These are phyloP conservation scores for Lycocerus yunnanus DNA, from an alignment of 2,888 invertebrate genomes.

Conservation along the genomic window DNA sequence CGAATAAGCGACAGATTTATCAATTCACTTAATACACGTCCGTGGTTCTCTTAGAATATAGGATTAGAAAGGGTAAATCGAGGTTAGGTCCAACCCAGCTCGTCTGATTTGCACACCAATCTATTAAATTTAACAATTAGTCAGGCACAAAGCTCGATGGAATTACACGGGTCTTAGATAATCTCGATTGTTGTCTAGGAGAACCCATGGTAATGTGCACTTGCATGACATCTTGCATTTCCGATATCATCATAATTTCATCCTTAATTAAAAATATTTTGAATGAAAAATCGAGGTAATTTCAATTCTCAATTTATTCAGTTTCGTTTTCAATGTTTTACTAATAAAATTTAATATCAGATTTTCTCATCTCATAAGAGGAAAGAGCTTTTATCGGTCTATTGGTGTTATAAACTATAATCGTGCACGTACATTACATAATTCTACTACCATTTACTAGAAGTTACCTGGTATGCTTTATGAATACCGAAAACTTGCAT, in stretches of 20 bases:
- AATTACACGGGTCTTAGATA: constrained; percentile 40
- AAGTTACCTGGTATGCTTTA: constrained; percentile 35
- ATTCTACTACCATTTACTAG: constrained; percentile 32
- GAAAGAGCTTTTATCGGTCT: neutral
- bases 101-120: constrained; percentile 43
- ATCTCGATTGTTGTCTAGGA: constrained; percentile 31
- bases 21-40: constrained; percentile 18
- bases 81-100: constrained; percentile 33
- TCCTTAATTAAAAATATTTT: neutral
- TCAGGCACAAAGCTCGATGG: constrained; percentile 41
- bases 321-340: neutral
- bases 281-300: neutral
- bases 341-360: constrained; percentile 2
- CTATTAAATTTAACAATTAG: constrained; percentile 48
- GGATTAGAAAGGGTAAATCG: constrained; percentile 22
- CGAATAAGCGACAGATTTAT: constrained; percentile 17
- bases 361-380: neutral
- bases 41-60: constrained; percentile 23
- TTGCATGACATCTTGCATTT: constrained; percentile 25
- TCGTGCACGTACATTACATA: constrained; percentile 39
- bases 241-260: constrained; percentile 10
- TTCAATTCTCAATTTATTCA: neutral
- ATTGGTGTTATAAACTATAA: constrained; percentile 33
- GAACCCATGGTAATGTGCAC: constrained; percentile 27
- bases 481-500: constrained; percentile 34